Evolutionary conservation across 2,797 vertebrate genomes (phyloP), one percentile per base, ranked within the genome.

Genomic region (Lemur catta): DNA sequence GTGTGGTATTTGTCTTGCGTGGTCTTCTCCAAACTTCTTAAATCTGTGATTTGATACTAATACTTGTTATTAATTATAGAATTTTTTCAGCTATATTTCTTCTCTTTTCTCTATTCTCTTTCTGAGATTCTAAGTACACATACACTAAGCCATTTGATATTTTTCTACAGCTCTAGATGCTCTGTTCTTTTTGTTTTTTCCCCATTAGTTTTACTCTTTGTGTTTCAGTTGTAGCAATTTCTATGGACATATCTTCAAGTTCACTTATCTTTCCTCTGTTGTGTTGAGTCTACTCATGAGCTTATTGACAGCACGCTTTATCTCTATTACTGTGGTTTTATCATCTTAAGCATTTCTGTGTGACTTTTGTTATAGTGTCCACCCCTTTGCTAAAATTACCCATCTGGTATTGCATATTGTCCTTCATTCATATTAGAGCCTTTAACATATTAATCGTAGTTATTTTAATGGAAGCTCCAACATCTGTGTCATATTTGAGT

Each of bases 11-110:
- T 91, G n/a, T 33, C 33, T 95, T 94, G n/a, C 18, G 71, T 72
- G 20, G 26, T 88, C 15, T 81, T 96, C 38, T 96, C 67, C 30
- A 20, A 92, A 57, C 43, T 61, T 94, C 38, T 82, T 69, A 75
- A 71, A 61, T 75, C 26, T 48, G 26, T 41, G 5, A 94, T 61
- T 89, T 95, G 61, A 30, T 52, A 35, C 86, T 95, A 55, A 30
- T 52, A 41, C 6, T 35, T 69, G 28, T 50, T 35, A 48, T 38
- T 92, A 72, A 80, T 33, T 82, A 94, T 84, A 35, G 48, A 52
- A 61, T 63, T 17, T 38, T 69, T 26, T 65, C 43, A 89, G 35
- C 17, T 43, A n/a, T 85, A 43, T 71, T 89, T 80, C 14, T 76
- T 86, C 18, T 90, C 18, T 57, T 38, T 75, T 87, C 33, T 92